phyloP scores from a whole-genome alignment of 2,113 vertebrate species.

The Synchiropus splendidus region DNA sequence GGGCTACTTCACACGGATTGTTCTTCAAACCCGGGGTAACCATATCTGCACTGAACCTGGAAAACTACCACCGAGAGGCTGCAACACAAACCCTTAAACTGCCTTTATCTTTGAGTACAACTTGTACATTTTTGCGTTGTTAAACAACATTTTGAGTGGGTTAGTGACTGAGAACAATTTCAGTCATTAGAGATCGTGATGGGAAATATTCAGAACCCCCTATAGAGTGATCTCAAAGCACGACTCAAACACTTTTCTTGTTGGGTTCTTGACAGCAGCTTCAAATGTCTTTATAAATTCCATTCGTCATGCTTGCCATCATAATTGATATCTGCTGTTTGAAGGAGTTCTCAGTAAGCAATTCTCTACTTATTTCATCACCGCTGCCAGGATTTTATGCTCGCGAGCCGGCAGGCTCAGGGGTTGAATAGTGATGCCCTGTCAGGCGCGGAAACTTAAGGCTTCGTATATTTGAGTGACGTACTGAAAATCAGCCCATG shows the following conservation, averaged over 20 bases:
- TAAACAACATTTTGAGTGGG: not conserved
- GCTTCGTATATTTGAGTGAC: not conserved
- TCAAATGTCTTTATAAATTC: constrained; percentile 2
- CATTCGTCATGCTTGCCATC: constrained; percentile 13
- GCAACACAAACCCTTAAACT: too few species aligned
- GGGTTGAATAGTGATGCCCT: not conserved
- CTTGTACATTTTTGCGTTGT: too few species aligned
- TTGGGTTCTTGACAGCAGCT: not conserved
- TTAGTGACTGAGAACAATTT: not conserved
- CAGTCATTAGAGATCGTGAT: not conserved
- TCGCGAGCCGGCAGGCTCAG: constrained; percentile 5
- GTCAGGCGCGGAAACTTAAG: constrained; percentile 6
- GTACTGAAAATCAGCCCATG: constrained; percentile 2
- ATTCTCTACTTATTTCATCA: not conserved
- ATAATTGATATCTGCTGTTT: constrained; percentile 16
- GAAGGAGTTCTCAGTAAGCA: constrained; percentile 14
- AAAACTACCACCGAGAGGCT: constrained; percentile 18
- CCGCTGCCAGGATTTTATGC: constrained; percentile 1
- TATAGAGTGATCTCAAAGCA: not conserved
- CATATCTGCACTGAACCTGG: too few species aligned
- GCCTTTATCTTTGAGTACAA: too few species aligned
- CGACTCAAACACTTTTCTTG: not conserved
- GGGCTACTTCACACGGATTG: too few species aligned
- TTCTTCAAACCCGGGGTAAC: too few species aligned
- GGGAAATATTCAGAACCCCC: too few species aligned